These are phyloP conservation scores for Neocrepidodera transversa DNA, from an alignment of 2,888 invertebrate species.

Conservation along the genomic window DNA sequence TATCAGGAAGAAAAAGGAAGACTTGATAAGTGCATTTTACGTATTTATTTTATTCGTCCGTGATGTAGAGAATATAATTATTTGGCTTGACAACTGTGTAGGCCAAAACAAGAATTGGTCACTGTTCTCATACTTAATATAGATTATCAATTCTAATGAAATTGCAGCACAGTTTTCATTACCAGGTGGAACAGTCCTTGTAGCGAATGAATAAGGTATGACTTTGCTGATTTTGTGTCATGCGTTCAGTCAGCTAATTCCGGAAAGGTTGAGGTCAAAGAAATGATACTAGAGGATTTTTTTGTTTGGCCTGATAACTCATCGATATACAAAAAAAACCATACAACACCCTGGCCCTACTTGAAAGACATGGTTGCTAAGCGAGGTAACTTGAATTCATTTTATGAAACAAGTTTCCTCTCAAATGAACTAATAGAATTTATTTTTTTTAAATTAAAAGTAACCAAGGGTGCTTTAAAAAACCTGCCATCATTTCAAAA, in stretches of 20 bases:
- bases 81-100: slow-evolving; percentile 38
- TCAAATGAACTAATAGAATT: background rate
- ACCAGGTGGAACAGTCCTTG: slow-evolving; percentile 32
- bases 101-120: slow-evolving; percentile 37
- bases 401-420: no score
- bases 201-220: slow-evolving; percentile 28
- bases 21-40: slow-evolving; percentile 37
- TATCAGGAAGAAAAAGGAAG: slow-evolving; percentile 43
- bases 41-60: slow-evolving; percentile 26
- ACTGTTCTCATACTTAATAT: slow-evolving; percentile 34
- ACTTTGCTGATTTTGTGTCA: slow-evolving; percentile 30
- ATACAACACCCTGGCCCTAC: slow-evolving; percentile 16
- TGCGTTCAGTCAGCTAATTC: slow-evolving; percentile 30
- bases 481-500: slow-evolving; percentile 1
- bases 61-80: slow-evolving; percentile 27
- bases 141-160: slow-evolving; percentile 32
- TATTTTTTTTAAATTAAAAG: background rate
- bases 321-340: slow-evolving; percentile 27
- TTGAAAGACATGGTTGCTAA: slow-evolving; percentile 24
- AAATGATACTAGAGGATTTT: slow-evolving; percentile 32
- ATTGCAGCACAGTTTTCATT: slow-evolving; percentile 7
- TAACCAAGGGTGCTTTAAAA: background rate
- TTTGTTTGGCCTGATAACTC: slow-evolving; percentile 30
- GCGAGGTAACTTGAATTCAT: slow-evolving; percentile 2
- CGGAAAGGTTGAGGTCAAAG: slow-evolving; percentile 31